Base-by-base conservation (phyloP, 2,113 vertebrate species). In the Oophaga pumilio region DNA sequence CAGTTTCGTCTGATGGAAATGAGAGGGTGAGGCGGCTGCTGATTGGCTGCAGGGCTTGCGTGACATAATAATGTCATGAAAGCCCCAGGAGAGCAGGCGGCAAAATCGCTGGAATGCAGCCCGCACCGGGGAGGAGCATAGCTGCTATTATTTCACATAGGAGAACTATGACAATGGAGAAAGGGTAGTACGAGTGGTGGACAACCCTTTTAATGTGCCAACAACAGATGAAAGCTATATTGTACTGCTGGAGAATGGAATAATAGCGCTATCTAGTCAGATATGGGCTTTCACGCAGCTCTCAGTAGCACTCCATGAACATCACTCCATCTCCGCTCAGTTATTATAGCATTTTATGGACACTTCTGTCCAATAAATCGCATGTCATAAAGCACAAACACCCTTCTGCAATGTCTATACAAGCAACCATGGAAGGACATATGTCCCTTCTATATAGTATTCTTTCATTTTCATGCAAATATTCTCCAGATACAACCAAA, bases 401-500 rank as follows among this genome's bases (percentile, higher is more conserved):
- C 66, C 66, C 24, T 28, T 26, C 28, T 71, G 6, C 8, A 33
- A 3, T 2, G 12, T 33, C 68, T 33, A 71, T 17, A 28, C 14
- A 18, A 2, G 0, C 28, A 33, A 17, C 8, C 1, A 13, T 33
- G 14, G 14, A 69, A 73, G 28, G 17, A 73, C 3, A 8, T 9
- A 4, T 20, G n/a, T 18, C 14, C 33, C 68, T 71, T 5, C 68
- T 15, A 14, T 15, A 33, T 15, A 14, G 24, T 14, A 4, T 5
- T 5, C 8, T n/a, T 8, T 69, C 1, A 69, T 24, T 9, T 66
- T 66, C 60, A 8, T 15, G 60, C 20, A 62, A 62, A 22, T 22
- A 28, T 28, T 43, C 33, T 49, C 69, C 69, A 77, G 17, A 62
- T 68, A 88, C 89, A 24, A 26, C 76, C 0, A 86, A 86, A 89